Evolutionary conservation across 2,888 invertebrate species (phyloP).

Genomic region (Pachliopta kotzebuea): DNA sequence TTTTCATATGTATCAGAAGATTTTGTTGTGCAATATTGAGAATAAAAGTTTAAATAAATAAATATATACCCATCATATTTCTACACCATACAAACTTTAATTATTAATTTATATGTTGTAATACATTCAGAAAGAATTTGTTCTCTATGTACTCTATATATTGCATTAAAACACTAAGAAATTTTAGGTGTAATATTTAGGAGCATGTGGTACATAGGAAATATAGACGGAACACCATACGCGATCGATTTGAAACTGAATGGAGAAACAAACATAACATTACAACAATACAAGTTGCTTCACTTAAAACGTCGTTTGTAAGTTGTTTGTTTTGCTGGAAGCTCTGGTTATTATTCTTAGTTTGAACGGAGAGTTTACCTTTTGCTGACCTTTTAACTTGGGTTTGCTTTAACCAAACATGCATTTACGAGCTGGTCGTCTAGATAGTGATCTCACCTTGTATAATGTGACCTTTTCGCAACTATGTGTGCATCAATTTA

Average conservation of each 20-base stretch:
- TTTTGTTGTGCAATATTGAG: no score
- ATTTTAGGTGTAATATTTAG: neutral
- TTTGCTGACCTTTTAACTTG: constrained; percentile 27
- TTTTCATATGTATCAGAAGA: no score
- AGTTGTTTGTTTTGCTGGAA: constrained; percentile 13
- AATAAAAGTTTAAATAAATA: no score
- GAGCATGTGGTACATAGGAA: neutral
- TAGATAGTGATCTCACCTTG: constrained; percentile 19
- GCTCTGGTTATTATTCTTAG: constrained; percentile 18
- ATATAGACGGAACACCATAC: neutral
- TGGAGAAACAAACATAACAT: neutral
- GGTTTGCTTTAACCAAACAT: constrained; percentile 27
- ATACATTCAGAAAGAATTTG: neutral
- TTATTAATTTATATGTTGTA: no score
- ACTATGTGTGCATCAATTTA: constrained; percentile 6
- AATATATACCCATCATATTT: no score
- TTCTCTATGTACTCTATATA: neutral
- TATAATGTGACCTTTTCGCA: constrained; percentile 26
- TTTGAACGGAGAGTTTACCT: constrained; percentile 21
- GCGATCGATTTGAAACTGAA: constrained; percentile 1
- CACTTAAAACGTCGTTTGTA: constrained; percentile 10
- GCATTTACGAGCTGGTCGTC: constrained; percentile 26
- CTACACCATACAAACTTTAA: no score
- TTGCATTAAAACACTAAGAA: neutral
- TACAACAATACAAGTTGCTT: constrained; percentile 3